These are phyloP conservation scores for Formica selysi DNA, from an alignment of 1,140 invertebrate species.

Conservation along the genomic window DNA sequence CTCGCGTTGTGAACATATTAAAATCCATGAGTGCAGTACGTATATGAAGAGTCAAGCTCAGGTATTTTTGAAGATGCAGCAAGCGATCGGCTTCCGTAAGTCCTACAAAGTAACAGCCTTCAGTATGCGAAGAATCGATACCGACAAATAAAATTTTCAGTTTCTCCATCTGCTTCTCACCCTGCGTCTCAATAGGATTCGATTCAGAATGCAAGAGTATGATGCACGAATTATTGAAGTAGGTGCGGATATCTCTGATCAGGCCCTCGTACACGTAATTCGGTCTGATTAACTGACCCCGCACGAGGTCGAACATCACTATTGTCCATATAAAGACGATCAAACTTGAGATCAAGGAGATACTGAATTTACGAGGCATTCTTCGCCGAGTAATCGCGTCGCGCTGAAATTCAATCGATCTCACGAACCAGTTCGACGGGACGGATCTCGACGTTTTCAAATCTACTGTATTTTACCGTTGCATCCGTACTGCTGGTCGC, in stretches of 20 bases:
- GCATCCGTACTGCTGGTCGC: neutral
- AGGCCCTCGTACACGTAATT: slow-evolving; percentile 77
- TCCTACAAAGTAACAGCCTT: slow-evolving; percentile 50
- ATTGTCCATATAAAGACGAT: neutral
- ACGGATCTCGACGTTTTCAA: neutral
- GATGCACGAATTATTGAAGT: slow-evolving; percentile 84
- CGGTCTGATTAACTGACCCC: slow-evolving; percentile 75
- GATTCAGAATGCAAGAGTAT: slow-evolving; percentile 79
- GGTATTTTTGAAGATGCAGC: slow-evolving; percentile 72
- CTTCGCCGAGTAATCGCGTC: neutral
- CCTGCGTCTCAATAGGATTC: slow-evolving; percentile 73
- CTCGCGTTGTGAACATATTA: slow-evolving; percentile 75
- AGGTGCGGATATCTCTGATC: slow-evolving; percentile 78
- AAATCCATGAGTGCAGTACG: slow-evolving; percentile 81
- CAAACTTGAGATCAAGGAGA: neutral
- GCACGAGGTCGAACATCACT: neutral
- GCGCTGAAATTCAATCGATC: neutral
- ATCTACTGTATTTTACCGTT: neutral
- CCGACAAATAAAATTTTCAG: neutral
- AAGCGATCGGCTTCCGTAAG: slow-evolving; percentile 63
- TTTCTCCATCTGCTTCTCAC: slow-evolving; percentile 67
- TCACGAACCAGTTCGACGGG: neutral
- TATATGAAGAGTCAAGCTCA: slow-evolving; percentile 70
- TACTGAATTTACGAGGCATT: neutral
- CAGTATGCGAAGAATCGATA: neutral